Evolutionary conservation across 2,113 vertebrate genomes (phyloP).

Genomic region (Ondatra zibethicus): DNA sequence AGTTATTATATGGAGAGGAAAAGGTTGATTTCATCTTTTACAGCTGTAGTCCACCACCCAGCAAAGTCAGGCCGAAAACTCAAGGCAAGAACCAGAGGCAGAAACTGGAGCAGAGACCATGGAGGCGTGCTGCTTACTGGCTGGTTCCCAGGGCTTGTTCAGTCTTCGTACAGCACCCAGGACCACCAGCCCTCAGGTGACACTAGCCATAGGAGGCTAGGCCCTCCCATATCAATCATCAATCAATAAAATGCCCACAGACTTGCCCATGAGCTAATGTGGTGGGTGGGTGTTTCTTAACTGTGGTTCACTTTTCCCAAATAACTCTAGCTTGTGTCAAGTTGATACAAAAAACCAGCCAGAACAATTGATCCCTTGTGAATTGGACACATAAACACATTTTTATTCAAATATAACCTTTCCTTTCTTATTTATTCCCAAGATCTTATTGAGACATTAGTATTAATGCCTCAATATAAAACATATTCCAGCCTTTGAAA

Average conservation of each 20-base stretch:
- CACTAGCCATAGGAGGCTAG: background rate
- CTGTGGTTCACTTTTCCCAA: background rate
- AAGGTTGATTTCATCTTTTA: too few relatives aligned
- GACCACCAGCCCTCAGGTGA: background rate
- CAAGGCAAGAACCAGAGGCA: background rate
- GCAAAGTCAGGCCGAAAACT: background rate
- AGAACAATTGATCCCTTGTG: background rate
- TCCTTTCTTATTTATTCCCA: background rate
- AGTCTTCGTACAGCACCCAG: background rate
- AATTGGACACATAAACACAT: background rate
- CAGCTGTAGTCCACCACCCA: too few relatives aligned
- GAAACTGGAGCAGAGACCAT: too few relatives aligned
- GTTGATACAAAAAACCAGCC: background rate
- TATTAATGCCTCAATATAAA: background rate
- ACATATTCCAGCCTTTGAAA: background rate
- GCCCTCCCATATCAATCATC: background rate
- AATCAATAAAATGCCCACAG: background rate
- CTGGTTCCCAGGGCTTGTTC: too few relatives aligned
- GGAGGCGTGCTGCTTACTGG: too few relatives aligned
- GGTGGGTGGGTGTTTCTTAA: background rate
- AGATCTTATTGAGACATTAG: background rate
- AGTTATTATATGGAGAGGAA: too few relatives aligned
- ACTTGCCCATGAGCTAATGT: background rate
- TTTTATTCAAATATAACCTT: background rate
- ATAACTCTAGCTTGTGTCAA: background rate